Evolutionary conservation across 1,140 invertebrate species (phyloP).

Genomic region (Saxidomus purpurata): DNA sequence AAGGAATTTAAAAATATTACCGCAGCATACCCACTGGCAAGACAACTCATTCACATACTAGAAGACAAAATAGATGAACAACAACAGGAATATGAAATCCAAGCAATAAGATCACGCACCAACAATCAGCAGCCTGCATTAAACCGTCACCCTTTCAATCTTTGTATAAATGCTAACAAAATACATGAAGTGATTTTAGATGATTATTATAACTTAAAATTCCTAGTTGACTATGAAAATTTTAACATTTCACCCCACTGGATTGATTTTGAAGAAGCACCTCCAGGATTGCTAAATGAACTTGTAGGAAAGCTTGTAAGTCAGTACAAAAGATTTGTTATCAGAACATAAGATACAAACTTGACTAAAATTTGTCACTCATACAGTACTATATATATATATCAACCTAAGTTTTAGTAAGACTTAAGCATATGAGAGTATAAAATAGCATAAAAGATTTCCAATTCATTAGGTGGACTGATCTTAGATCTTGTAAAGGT

Average conservation of each 20-base stretch:
- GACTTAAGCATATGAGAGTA: too few species aligned
- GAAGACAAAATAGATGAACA: not conserved
- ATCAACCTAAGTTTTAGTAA: slow-evolving; percentile 26
- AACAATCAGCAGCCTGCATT: not conserved
- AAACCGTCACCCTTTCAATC: not conserved
- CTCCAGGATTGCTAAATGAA: not conserved
- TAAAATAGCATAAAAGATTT: too few species aligned
- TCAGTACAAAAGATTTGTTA: slow-evolving; percentile 15
- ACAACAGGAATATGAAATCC: not conserved
- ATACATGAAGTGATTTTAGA: not conserved
- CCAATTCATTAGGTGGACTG: not conserved
- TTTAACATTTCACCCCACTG: slow-evolving; percentile 5
- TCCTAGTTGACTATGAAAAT: not conserved
- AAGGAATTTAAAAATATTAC: not conserved
- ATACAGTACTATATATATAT: too few species aligned
- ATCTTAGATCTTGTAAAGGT: not conserved
- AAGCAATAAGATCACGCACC: not conserved
- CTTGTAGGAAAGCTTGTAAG: not conserved
- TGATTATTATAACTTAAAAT: not conserved
- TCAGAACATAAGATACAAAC: too few species aligned
- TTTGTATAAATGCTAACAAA: slow-evolving; percentile 1
- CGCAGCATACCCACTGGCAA: not conserved
- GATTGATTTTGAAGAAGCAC: not conserved
- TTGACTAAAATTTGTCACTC: too few species aligned
- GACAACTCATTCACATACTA: not conserved